Base-by-base conservation (phyloP, 1,140 invertebrate species). In the Drosophila teissieri region DNA sequence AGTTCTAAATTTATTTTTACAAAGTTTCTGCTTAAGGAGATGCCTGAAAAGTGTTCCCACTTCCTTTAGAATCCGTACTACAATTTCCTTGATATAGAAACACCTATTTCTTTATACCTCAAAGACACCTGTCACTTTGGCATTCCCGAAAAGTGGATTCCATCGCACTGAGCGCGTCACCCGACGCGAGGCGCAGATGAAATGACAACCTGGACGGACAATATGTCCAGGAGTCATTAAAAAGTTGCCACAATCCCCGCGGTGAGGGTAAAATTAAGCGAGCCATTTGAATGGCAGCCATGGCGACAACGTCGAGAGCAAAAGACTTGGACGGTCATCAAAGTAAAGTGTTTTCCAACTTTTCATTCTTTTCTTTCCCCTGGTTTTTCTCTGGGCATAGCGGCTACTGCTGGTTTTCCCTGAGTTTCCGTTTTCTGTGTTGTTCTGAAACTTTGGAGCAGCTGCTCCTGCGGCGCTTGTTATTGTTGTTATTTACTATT, bases 401-500 rank as follows among this genome's bases (percentile, higher is more conserved):
- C 49, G 8, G 27, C 49, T 27, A 52, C 46, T 37, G 34, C 31
- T 56, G 64, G 44, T 81, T 62, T 65, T 65, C 55, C 17, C 31
- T 62, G 39, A n/a, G 8, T 63, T 65, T 42, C 49, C 19, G 4
- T 45, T 46, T 45, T 53, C 31, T 36, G 64, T 45, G 57, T 60
- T 58, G 63, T 49, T 46, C 39, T 53, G 54, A 42, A 84, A 75
- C 48, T 83, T 84, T 76, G 64, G 64, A 46, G 45, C 80, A 83
- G 80, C 80, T 80, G 80, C 64, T 74, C 56, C 75, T 83, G 69
- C 70, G 80, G 68, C 64, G 57, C 64, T 82, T 86, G 74, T 88
- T 88, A 76, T 79, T 86, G 79, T 86, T 86, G 83, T 86, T 86
- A 88, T 86, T 86, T 88, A 86, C 82, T 88, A 83, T 83, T 73